Conservation (phyloP, 2,888 invertebrate genomes). For the Timema cristinae region DNA sequence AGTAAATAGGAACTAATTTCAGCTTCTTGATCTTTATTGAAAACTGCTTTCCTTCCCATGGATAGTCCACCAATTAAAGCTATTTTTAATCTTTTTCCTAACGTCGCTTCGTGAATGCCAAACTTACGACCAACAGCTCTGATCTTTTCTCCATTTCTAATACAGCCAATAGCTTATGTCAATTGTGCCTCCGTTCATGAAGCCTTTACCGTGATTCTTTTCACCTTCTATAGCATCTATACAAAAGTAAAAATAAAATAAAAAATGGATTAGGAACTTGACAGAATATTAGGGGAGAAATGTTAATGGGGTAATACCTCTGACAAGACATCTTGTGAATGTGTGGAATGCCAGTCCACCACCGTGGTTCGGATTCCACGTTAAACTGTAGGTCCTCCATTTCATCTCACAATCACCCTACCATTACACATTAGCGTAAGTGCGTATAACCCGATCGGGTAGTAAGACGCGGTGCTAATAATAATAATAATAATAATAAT, state of each 20-base stretch:
- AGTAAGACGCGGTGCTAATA: too few species aligned
- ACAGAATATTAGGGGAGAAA: background rate
- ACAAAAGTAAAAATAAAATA: background rate
- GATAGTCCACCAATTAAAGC: slow-evolving; percentile 4
- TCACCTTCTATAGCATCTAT: background rate
- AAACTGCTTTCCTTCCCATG: slow-evolving; percentile 31
- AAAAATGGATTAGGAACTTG: background rate
- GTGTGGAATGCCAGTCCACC: too few species aligned
- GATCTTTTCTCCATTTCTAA: background rate
- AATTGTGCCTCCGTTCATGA: slow-evolving; percentile 8
- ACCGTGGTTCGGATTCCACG: too few species aligned
- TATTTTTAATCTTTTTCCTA: slow-evolving; percentile 9
- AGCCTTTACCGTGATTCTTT: background rate
- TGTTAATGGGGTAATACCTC: too few species aligned
- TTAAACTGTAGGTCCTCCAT: too few species aligned
- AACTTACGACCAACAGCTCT: slow-evolving; percentile 10
- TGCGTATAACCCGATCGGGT: too few species aligned
- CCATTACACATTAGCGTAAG: too few species aligned
- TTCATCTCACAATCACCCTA: too few species aligned
- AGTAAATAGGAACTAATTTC: slow-evolving; percentile 31
- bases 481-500: background rate
- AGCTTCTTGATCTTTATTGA: slow-evolving; percentile 35
- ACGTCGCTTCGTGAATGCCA: background rate
- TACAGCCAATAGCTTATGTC: background rate
- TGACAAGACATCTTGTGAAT: too few species aligned